phyloP scores from a whole-genome alignment of 2,888 invertebrate genomes.

The Conops quadrifasciatus region DNA sequence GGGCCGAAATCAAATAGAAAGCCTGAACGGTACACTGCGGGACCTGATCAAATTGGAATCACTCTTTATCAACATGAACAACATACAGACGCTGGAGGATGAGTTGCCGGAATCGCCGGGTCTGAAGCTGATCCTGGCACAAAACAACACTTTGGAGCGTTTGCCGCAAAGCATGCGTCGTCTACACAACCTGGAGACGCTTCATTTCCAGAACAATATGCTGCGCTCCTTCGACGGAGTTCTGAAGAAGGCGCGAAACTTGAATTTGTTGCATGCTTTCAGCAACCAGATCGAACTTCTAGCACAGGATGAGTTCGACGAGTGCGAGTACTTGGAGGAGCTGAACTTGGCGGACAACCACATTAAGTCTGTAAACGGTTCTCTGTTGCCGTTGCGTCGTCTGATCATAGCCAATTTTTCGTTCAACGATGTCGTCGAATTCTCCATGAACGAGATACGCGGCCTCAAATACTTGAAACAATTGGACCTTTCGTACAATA shows the following conservation, averaged over 20 bases:
- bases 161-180: slow-evolving; percentile 77
- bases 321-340: slow-evolving; percentile 74
- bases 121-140: slow-evolving; percentile 76
- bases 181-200: slow-evolving; percentile 74
- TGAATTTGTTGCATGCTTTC: slow-evolving; percentile 75
- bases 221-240: slow-evolving; percentile 77
- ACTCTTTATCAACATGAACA: slow-evolving; percentile 81
- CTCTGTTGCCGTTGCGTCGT: slow-evolving; percentile 74
- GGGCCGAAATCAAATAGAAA: slow-evolving; percentile 77
- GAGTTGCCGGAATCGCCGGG: slow-evolving; percentile 76
- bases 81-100: slow-evolving; percentile 76
- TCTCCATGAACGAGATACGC: slow-evolving; percentile 81
- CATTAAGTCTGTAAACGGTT: slow-evolving; percentile 76
- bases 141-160: slow-evolving; percentile 75
- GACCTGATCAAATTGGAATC: slow-evolving; percentile 78
- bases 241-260: slow-evolving; percentile 73
- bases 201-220: slow-evolving; percentile 78
- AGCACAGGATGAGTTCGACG: slow-evolving; percentile 79
- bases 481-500: slow-evolving; percentile 81
- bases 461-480: slow-evolving; percentile 76
- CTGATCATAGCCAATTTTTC: slow-evolving; percentile 78
- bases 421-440: slow-evolving; percentile 77
- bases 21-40: slow-evolving; percentile 80
- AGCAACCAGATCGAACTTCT: slow-evolving; percentile 80
- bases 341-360: slow-evolving; percentile 79